Conservation (phyloP, 2,888 invertebrate genomes). For the Xestia ashworthii region DNA sequence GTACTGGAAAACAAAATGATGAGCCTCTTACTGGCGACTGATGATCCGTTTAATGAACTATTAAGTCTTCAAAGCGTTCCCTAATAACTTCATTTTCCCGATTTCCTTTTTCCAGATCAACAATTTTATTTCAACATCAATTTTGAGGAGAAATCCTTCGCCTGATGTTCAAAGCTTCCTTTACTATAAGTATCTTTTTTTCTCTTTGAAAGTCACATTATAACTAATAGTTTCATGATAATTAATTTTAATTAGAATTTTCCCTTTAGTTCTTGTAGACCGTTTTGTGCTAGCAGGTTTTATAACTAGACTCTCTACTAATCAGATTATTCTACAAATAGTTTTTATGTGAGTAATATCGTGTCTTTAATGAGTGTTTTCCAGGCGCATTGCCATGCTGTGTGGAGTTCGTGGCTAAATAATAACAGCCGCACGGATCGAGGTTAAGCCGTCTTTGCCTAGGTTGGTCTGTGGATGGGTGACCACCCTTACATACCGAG, state of each 20-base stretch:
- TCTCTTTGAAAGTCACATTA: not conserved
- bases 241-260: conserved; percentile 17
- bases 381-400: not conserved
- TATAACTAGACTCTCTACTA: conserved; percentile 10
- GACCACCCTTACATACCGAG: too few relatives aligned
- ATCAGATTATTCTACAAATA: conserved; percentile 33
- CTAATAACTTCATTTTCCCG: not conserved
- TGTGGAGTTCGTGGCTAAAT: too few relatives aligned
- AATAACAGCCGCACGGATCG: too few relatives aligned
- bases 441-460: too few relatives aligned
- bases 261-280: not conserved
- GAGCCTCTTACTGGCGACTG: not conserved
- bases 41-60: conserved; percentile 8
- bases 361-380: not conserved
- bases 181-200: not conserved
- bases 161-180: not conserved
- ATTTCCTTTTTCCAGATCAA: conserved; percentile 3
- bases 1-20: not conserved
- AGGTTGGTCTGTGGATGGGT: too few relatives aligned
- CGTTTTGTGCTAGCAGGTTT: conserved; percentile 3
- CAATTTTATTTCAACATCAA: conserved; percentile 1
- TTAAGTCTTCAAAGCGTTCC: not conserved
- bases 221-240: not conserved
- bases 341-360: conserved; percentile 7
- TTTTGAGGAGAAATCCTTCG: not conserved